Evolutionary conservation across 2,797 vertebrate genomes (phyloP).

Genomic region (Anomalospiza imberbis): DNA sequence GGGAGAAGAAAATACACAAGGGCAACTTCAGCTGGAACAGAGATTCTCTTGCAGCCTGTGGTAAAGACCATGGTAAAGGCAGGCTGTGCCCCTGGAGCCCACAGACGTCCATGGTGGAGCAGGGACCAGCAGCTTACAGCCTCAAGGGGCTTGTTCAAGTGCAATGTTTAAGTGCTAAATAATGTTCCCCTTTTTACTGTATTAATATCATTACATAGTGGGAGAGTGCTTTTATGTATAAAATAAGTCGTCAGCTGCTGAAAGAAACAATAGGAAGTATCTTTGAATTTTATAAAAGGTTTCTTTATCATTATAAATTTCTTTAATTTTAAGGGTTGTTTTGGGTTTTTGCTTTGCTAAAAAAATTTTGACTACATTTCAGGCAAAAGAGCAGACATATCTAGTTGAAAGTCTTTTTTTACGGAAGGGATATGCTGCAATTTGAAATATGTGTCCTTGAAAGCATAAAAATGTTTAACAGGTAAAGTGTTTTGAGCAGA

Average conservation of each 20-base stretch:
- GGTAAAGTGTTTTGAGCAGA: neutral
- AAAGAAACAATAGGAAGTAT: neutral
- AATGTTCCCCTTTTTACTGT: neutral
- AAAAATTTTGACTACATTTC: neutral
- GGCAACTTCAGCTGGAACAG: neutral
- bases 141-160: neutral
- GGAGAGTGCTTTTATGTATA: neutral
- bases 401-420: neutral
- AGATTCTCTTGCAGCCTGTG: neutral
- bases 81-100: neutral
- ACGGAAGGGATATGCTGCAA: neutral
- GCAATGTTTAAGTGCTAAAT: neutral
- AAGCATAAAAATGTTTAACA: neutral
- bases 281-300: neutral
- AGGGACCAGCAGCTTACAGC: neutral
- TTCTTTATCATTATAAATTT: neutral
- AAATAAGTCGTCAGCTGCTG: neutral
- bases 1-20: neutral
- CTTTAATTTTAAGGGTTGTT: neutral
- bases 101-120: neutral
- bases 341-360: neutral
- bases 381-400: neutral
- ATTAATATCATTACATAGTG: neutral
- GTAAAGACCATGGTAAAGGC: neutral
- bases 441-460: neutral